Base-by-base conservation (phyloP, 2,113 vertebrate genomes). In the Mormoops blainvillei region DNA sequence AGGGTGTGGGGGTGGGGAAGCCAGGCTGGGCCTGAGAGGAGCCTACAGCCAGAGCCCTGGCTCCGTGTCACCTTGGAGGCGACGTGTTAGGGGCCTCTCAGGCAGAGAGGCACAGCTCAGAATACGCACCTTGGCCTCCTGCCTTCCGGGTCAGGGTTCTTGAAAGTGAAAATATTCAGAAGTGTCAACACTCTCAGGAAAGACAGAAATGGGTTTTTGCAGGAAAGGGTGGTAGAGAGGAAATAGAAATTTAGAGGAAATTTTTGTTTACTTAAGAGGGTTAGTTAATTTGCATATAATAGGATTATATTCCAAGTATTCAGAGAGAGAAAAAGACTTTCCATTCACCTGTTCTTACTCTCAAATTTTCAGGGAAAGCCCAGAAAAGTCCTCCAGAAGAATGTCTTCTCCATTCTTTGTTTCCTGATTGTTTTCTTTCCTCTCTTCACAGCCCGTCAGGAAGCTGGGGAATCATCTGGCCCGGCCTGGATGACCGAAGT, bases 31-130 rank as follows among this genome's bases (percentile, higher is more conserved):
- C 33, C 82, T 68, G 31, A 0, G 16, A 28, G 16, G 28, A 76
- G 24, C 67, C 63, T 48, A 19, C 56, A 7, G 4, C 73, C 43
- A 18, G 43, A 50, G 45, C 18, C 74, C 45, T 36, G 73, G 43
- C 73, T 33, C 86, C 5, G 0, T 18, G 54, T 61, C 18, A 26
- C 61, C 50, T 41, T 0, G 0, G 5, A 83, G 67, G 38, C 14
- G 65, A 45, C 67, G 31, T 31, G 6, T 19, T 5, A 61, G 71
- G 54, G 6, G n/a, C 22, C 31, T 4, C 31, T n/a, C 54, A 16
- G 61, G 33, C 84, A 45, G 18, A 76, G 28, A 33, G 18, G 43
- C 31, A 31, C 0, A 0, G 67, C 24, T 63, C 67, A 31, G 52
- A 87, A 54, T 15, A 4, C 41, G 48, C 7, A 36, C 36, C 56